phyloP scores from a whole-genome alignment of 2,888 invertebrate species.

The Dryocosmus kuriphilus region DNA sequence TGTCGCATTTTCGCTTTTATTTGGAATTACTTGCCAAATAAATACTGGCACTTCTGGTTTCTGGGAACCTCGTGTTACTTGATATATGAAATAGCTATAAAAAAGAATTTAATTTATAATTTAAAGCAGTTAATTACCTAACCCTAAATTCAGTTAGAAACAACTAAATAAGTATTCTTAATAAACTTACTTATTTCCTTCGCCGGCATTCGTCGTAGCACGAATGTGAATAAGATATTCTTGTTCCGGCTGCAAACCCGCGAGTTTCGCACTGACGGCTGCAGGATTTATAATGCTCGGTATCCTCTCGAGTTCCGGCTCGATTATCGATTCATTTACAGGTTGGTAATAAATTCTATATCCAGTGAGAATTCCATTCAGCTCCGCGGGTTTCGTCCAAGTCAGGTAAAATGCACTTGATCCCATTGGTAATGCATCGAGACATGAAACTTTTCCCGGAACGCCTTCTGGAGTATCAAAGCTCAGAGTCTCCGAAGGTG shows the following conservation, averaged over 20 bases:
- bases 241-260: slow-evolving; percentile 89
- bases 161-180: not conserved
- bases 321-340: slow-evolving; percentile 82
- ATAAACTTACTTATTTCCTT: slow-evolving; percentile 84
- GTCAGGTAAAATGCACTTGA: slow-evolving; percentile 92
- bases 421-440: slow-evolving; percentile 92
- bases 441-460: slow-evolving; percentile 90
- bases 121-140: not conserved
- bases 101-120: slow-evolving; percentile 16
- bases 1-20: slow-evolving; percentile 85
- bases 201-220: slow-evolving; percentile 93
- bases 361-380: slow-evolving; percentile 94
- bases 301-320: slow-evolving; percentile 84
- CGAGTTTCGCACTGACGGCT: slow-evolving; percentile 88
- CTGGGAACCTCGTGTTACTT: slow-evolving; percentile 83
- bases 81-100: slow-evolving; percentile 87
- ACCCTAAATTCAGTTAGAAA: not conserved
- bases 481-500: slow-evolving; percentile 89
- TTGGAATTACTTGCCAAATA: slow-evolving; percentile 83
- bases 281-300: slow-evolving; percentile 89
- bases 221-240: slow-evolving; percentile 92
- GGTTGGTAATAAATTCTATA: slow-evolving; percentile 95
- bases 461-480: slow-evolving; percentile 95
- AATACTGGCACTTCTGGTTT: slow-evolving; percentile 86
- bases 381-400: slow-evolving; percentile 95